Conservation (phyloP, 2,113 vertebrate species). For the Etia nguti region DNA sequence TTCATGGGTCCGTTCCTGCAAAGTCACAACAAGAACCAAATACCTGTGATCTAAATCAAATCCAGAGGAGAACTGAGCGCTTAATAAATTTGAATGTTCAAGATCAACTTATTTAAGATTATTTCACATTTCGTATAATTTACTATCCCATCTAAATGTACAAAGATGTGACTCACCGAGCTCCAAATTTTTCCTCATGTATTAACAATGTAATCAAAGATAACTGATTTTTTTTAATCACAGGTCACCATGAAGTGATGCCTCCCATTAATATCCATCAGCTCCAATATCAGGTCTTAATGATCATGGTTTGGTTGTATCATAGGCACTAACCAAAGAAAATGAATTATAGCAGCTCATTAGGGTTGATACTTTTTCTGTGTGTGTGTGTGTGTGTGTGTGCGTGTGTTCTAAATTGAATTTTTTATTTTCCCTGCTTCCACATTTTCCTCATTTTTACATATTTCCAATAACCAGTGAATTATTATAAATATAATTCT, state of each 20-base stretch:
- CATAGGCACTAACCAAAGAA: neutral
- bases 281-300: neutral
- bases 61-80: neutral
- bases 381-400: neutral
- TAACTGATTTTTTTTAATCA: neutral
- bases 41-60: neutral
- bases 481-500: neutral
- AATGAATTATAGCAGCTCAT: neutral
- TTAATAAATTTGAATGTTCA: neutral
- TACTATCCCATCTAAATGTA: neutral
- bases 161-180: neutral
- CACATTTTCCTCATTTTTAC: neutral
- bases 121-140: neutral
- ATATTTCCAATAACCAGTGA: neutral
- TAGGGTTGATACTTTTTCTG: neutral
- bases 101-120: neutral
- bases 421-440: neutral
- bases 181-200: neutral
- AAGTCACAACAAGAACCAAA: neutral
- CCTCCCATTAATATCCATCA: neutral
- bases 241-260: neutral
- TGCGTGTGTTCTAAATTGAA: neutral
- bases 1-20: neutral
- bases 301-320: neutral
- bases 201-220: neutral